Percentiles rank a stretch among this genome's conserved stretches.
phyloP scores from a whole-genome alignment of 2,888 invertebrate genomes.

The Stenchaetothrips biformis region DNA sequence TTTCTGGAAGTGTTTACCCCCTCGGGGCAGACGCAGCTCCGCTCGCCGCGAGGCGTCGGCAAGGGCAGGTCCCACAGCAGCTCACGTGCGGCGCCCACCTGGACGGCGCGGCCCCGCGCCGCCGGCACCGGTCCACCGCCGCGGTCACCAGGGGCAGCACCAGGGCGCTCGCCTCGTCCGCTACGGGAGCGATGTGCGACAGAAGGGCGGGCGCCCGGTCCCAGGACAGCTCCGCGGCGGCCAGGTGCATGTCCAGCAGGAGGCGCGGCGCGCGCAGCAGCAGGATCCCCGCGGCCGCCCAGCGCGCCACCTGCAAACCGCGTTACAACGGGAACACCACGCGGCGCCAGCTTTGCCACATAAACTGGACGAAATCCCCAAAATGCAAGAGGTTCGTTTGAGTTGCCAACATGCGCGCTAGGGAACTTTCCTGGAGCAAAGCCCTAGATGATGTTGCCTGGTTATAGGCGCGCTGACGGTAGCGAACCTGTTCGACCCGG shows the following conservation, averaged over 20 bases:
- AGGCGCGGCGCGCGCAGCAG: neutral
- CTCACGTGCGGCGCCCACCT: neutral
- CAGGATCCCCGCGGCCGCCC: neutral
- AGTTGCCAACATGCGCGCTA: no score
- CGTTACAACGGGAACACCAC: no score
- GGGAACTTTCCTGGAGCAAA: no score
- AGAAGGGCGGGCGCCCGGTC: neutral
- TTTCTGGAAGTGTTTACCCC: no score
- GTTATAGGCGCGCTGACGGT: neutral
- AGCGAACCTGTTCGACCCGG: neutral
- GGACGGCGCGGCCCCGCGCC: neutral
- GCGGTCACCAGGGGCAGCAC: neutral
- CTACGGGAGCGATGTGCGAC: neutral
- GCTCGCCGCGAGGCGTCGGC: no score
- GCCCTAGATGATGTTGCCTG: no score
- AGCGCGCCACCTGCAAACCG: neutral
- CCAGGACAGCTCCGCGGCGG: constrained; percentile 4
- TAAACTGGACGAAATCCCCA: no score
- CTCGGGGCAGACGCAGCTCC: no score
- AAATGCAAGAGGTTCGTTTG: no score
- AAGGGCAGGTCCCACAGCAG: neutral
- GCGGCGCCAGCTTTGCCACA: no score
- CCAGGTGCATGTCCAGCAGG: constrained; percentile 6
- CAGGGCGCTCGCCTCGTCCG: constrained; percentile 17
- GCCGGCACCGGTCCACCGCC: neutral